Evolutionary conservation across 2,113 vertebrate species (phyloP).

Genomic region (Bos javanicus): DNA sequence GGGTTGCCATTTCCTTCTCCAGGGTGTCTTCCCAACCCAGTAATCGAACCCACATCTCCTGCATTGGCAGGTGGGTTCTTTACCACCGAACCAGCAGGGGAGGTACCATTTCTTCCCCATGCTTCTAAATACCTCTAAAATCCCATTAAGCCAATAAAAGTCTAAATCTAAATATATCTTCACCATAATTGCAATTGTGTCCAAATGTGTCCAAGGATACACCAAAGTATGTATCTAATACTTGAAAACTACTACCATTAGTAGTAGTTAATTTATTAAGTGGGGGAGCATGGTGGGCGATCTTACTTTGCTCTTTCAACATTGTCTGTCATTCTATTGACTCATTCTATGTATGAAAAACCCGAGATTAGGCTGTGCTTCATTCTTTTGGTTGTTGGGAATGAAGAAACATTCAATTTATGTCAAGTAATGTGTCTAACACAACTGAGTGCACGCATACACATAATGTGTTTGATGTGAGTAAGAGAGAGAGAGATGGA

Average conservation of each 20-base stretch:
- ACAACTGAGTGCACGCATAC: not conserved
- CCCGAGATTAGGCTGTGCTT: not conserved
- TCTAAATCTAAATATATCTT: not conserved
- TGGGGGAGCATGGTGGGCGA: not conserved
- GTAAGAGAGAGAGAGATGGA: not conserved
- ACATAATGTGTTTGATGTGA: not conserved
- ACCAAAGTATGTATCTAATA: not conserved
- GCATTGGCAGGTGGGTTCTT: not conserved
- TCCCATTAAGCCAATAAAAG: slow-evolving; percentile 2
- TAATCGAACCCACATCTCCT: not conserved
- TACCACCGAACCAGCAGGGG: not conserved
- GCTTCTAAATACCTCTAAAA: not conserved
- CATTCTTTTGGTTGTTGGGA: not conserved
- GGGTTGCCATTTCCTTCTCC: not conserved
- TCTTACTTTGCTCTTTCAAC: slow-evolving; percentile 10
- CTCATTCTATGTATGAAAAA: not conserved
- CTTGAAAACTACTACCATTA: not conserved
- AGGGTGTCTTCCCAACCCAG: not conserved
- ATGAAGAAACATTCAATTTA: not conserved
- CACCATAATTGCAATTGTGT: not conserved
- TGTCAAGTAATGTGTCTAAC: not conserved
- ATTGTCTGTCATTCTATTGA: not conserved
- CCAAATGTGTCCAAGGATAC: not conserved
- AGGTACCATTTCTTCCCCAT: not conserved
- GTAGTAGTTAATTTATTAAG: not conserved